phyloP scores from a whole-genome alignment of 2,888 invertebrate genomes.

The Ptilodon capucinus region DNA sequence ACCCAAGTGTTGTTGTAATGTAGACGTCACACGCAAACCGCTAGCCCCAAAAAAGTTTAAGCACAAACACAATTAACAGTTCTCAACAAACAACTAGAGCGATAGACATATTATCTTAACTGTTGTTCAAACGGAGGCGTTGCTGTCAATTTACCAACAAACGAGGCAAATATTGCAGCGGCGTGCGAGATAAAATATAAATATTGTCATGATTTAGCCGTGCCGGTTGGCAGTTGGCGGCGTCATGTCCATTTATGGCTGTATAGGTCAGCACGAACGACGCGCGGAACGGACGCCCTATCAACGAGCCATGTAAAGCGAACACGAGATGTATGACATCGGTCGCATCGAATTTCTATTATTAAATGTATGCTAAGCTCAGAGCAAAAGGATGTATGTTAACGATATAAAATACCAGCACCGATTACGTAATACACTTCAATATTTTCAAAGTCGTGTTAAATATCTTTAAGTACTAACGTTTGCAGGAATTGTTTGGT shows the following conservation, averaged over 20 bases:
- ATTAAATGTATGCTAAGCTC: background rate
- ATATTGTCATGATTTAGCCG: constrained; percentile 65
- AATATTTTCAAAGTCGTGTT: background rate
- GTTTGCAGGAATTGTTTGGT: background rate
- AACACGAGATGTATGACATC: constrained; percentile 33
- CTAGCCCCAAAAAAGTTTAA: no score
- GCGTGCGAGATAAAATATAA: constrained; percentile 55
- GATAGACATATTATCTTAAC: constrained; percentile 15
- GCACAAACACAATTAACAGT: constrained; percentile 17
- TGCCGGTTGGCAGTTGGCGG: constrained; percentile 54
- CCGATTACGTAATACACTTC: background rate
- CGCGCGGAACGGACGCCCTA: constrained; percentile 42
- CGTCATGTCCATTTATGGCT: constrained; percentile 65
- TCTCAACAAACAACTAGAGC: constrained; percentile 13
- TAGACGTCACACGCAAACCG: constrained; percentile 24
- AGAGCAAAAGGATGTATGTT: background rate
- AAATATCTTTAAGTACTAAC: background rate
- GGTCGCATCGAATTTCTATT: constrained; percentile 18
- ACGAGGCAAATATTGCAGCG: constrained; percentile 46
- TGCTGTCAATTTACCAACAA: constrained; percentile 21
- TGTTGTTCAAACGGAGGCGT: constrained; percentile 18
- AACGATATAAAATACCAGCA: background rate
- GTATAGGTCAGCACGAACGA: constrained; percentile 54
- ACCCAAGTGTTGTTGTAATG: no score
- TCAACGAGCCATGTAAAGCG: constrained; percentile 54